Base-by-base conservation (phyloP, 2,888 invertebrate species). In the Volucella inflata region DNA sequence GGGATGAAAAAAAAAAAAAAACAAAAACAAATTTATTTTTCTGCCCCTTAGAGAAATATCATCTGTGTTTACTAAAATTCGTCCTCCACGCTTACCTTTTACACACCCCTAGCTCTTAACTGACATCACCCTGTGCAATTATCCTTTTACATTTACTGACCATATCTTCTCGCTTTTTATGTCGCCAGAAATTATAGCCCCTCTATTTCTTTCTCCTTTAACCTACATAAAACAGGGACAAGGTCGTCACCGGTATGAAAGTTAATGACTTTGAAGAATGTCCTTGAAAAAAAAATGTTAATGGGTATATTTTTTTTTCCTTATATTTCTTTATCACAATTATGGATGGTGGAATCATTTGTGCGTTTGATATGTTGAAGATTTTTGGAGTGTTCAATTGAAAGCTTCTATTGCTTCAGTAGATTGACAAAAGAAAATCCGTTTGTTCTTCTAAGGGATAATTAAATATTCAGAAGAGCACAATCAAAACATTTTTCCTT, bases 71-170 rank as follows among this genome's bases (percentile, higher is more conserved):
- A 30, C 30, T 1, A 30, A 30, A 30, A 30, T 30, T 30, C 21
- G 21, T 21, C 30, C 30, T 30, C 6, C 6, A 30, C 30, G 30
- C 1, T 30, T 6, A 30, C 30, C 30, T 30, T 30, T 6, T 30
- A 30, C 21, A 21, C 30, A 30, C 17, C 40, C 36, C 10, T n/a
- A 40, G 9, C 59, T 11, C 17, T 21, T 14, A n/a, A 64, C 38
- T 60, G 30, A 30, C 62, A 46, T 59, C 55, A 70, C 62, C 68
- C 60, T 70, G 44, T 21, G 17, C 44, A 50, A 76, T 76, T 65
- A 76, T 67, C 72, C 62, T 64, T 74, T 74, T 76, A 67, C 60
- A 68, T 53, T 68, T 62, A 77, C 59, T 62, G 60, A 36, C 50
- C 70, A 62, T 64, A 62, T 70, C 53, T 62, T 62, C 16, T 64